phyloP scores from a whole-genome alignment of 2,797 vertebrate genomes.

The Sebastes umbrosus region DNA sequence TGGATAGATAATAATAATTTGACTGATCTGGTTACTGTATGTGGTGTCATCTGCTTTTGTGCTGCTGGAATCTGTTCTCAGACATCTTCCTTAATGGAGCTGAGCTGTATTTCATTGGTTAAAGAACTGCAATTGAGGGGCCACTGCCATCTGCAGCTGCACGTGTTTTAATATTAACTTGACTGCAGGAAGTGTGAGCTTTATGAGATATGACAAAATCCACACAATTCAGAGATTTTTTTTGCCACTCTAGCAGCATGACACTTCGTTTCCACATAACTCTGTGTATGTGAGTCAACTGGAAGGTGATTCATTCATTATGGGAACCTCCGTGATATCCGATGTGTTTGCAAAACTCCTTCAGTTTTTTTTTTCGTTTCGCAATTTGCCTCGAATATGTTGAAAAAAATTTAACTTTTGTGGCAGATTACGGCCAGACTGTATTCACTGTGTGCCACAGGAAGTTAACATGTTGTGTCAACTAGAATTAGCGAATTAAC shows the following conservation, averaged over 20 bases:
- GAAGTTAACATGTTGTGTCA: fast-evolving
- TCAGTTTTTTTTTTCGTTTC: too few relatives aligned
- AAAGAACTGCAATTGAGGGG: background rate
- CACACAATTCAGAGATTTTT: background rate
- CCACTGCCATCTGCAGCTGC: background rate
- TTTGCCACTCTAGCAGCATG: background rate
- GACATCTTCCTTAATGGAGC: background rate
- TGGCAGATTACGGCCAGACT: too few relatives aligned
- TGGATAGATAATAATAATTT: background rate
- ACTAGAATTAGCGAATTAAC: too few relatives aligned
- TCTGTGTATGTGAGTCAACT: too few relatives aligned
- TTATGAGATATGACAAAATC: background rate
- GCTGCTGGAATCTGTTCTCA: background rate
- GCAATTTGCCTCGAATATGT: too few relatives aligned
- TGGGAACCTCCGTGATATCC: too few relatives aligned
- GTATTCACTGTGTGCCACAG: too few relatives aligned
- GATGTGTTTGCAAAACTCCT: too few relatives aligned
- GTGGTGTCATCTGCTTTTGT: background rate
- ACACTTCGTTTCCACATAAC: background rate
- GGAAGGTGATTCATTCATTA: too few relatives aligned
- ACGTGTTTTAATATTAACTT: background rate
- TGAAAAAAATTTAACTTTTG: too few relatives aligned
- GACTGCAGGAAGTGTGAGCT: background rate
- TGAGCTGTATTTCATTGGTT: background rate
- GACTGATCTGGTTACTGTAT: background rate